Evolutionary conservation across 2,113 vertebrate species (phyloP).

Genomic region (Desmodus rotundus): DNA sequence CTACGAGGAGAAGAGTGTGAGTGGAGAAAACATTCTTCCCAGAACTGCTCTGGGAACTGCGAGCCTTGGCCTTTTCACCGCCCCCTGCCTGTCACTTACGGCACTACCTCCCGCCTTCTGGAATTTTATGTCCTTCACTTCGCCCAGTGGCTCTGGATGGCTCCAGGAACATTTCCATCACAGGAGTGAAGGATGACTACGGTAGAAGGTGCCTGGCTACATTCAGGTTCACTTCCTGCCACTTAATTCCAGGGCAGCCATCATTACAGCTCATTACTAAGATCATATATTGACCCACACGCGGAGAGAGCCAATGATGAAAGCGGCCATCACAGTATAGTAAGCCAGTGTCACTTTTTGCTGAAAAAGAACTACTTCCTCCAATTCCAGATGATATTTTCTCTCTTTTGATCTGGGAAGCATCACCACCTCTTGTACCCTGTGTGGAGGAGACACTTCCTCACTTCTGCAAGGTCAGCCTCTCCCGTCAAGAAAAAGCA

Average conservation of each 20-base stretch:
- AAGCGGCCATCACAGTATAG: neutral
- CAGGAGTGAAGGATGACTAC: neutral
- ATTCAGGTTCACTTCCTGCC: neutral
- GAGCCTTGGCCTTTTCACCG: accelerated
- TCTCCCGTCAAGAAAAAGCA: neutral
- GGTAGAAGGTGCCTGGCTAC: neutral
- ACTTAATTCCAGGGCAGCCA: neutral
- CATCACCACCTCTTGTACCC: neutral
- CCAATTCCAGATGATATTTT: neutral
- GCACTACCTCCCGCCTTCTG: neutral
- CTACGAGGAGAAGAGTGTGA: neutral
- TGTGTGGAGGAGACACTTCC: neutral
- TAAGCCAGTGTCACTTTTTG: neutral
- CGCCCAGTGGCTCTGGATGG: neutral
- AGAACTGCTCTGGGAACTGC: neutral
- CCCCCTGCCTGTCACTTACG: neutral
- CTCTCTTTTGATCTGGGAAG: neutral
- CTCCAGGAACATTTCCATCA: neutral
- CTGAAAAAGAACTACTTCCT: neutral
- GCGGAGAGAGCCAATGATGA: neutral
- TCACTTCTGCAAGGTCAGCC: neutral
- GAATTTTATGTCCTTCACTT: neutral
- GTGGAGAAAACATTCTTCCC: neutral
- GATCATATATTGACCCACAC: neutral
- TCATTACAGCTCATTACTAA: neutral